Conservation (phyloP, 2,888 invertebrate genomes). For the Tetragonula carbonaria region DNA sequence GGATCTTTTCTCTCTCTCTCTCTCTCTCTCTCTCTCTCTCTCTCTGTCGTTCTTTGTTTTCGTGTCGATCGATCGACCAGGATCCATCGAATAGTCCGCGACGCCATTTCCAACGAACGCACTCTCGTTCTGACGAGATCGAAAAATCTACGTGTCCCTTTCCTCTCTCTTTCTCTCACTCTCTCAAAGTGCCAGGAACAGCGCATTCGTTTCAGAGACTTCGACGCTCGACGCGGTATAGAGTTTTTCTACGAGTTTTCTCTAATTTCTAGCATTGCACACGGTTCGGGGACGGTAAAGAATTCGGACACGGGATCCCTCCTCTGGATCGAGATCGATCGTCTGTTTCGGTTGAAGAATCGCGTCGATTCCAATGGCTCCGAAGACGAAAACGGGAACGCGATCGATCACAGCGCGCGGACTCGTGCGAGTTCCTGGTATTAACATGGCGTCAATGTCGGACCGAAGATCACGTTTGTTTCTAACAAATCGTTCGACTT, state of each 20-base stretch:
- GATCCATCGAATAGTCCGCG: conserved; percentile 45
- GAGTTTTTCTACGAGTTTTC: conserved; percentile 29
- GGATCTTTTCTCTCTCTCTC: background rate
- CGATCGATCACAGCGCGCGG: background rate
- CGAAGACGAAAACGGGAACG: background rate
- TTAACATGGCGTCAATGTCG: background rate
- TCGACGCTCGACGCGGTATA: background rate
- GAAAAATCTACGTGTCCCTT: background rate
- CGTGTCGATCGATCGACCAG: conserved; percentile 13
- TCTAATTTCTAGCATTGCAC: conserved; percentile 73
- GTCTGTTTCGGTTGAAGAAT: background rate
- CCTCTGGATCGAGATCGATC: conserved; percentile 13
- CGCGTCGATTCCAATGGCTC: background rate
- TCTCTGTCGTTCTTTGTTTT: background rate
- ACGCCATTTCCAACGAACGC: conserved; percentile 54
- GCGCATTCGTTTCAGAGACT: background rate
- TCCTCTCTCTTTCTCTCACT: too few relatives aligned
- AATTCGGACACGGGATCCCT: conserved; percentile 50
- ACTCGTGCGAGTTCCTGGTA: background rate
- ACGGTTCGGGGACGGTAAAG: conserved; percentile 63
- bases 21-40: too few relatives aligned
- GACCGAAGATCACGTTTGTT: background rate
- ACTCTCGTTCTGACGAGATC: background rate
- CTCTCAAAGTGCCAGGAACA: background rate
- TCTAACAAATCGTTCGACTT: background rate